phyloP scores from a whole-genome alignment of 2,113 vertebrate species.

The Gallinago undulata region DNA sequence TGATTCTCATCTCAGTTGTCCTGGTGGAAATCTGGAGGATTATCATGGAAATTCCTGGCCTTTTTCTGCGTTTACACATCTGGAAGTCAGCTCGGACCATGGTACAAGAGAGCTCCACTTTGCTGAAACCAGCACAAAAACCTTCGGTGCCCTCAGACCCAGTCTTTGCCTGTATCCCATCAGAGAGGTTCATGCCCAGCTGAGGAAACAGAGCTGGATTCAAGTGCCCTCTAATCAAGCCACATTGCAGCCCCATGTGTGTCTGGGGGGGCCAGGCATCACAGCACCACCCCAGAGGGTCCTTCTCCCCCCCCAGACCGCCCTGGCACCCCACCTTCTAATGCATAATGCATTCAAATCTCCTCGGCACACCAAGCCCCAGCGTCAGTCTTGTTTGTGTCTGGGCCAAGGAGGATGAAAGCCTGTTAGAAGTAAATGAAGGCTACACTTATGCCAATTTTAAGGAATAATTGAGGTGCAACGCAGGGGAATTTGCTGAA shows the following conservation, averaged over 20 bases:
- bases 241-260: accelerated
- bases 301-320: not conserved
- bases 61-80: not conserved
- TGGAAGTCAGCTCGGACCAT: not conserved
- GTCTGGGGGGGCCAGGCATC: accelerated
- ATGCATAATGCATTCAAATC: not conserved
- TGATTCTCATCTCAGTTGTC: not conserved
- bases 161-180: accelerated
- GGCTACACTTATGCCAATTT: constrained; percentile 23
- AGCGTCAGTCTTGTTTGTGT: not conserved
- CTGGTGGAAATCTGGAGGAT: not conserved
- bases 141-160: not conserved
- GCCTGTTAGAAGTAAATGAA: constrained; percentile 11
- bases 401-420: constrained; percentile 45
- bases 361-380: not conserved
- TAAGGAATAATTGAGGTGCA: constrained; percentile 42
- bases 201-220: not conserved
- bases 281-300: not conserved
- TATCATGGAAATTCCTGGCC: not conserved
- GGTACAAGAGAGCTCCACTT: not conserved
- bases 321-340: not conserved
- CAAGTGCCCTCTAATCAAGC: not conserved
- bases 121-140: not conserved
- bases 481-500: constrained; percentile 13
- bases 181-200: not conserved